These are phyloP conservation scores for Patiria miniata DNA, from an alignment of 35 echinoderm and acorn worm species.

Conservation along the genomic window DNA sequence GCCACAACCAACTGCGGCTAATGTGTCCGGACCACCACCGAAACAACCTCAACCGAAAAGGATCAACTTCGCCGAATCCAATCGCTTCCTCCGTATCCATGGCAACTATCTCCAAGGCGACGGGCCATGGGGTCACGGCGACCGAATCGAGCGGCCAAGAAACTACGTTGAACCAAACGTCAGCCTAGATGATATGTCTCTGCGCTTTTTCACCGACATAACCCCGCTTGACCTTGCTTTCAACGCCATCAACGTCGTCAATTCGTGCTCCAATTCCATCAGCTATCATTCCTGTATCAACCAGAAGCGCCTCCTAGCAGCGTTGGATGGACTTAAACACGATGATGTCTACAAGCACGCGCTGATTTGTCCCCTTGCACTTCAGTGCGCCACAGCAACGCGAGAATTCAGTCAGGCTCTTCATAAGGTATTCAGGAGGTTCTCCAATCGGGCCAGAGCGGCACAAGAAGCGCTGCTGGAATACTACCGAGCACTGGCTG, in stretches of 20 bases:
- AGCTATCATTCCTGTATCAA: not conserved
- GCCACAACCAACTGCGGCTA: not conserved
- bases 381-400: not conserved
- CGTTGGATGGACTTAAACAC: not conserved
- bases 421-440: conserved; percentile 5
- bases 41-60: not conserved
- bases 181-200: not conserved
- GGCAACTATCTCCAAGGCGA: not conserved
- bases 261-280: not conserved
- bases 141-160: not conserved
- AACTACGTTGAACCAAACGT: conserved; percentile 22
- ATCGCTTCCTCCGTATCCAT: not conserved
- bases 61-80: not conserved
- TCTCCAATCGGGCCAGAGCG: not conserved
- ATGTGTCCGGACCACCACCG: not conserved
- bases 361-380: not conserved
- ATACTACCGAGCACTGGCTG: conserved; percentile 1
- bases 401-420: not conserved
- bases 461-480: not conserved
- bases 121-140: not conserved
- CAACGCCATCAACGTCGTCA: not conserved
- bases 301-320: not conserved
- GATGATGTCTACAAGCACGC: conserved; percentile 11
- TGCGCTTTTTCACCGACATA: not conserved
- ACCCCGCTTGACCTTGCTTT: conserved; percentile 1